Evolutionary conservation across 2,113 vertebrate species (phyloP).

Genomic region (Numida meleagris): DNA sequence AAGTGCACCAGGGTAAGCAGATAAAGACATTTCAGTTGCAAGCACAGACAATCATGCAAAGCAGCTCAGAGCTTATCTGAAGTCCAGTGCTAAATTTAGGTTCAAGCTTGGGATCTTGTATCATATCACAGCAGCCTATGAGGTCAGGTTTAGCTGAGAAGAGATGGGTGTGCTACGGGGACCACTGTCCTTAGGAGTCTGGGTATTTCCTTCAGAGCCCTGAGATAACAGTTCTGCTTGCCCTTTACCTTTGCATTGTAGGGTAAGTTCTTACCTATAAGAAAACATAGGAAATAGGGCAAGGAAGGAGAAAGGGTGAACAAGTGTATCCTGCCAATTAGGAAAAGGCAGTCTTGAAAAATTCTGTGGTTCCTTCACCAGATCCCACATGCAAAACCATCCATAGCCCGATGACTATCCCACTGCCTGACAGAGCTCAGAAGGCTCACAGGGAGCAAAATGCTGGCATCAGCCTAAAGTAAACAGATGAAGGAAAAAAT

Average conservation of each 20-base stretch:
- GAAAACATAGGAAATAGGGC: not conserved
- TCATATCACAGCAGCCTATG: accelerated
- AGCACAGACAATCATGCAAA: not conserved
- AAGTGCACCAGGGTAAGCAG: not conserved
- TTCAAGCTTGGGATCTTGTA: not conserved
- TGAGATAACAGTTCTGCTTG: not conserved
- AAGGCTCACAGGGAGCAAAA: not conserved
- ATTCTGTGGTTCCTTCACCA: not conserved
- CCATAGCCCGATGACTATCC: not conserved
- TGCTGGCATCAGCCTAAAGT: not conserved
- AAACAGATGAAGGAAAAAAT: not conserved
- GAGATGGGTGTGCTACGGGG: not conserved
- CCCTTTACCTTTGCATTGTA: not conserved
- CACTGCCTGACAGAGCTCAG: not conserved
- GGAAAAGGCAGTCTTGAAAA: not conserved
- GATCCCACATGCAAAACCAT: not conserved
- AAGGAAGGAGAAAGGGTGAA: not conserved
- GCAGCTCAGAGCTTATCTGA: not conserved
- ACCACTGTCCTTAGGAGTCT: not conserved
- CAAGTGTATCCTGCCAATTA: not conserved
- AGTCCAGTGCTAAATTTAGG: not conserved
- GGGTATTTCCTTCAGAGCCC: not conserved
- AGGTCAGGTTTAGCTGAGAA: not conserved
- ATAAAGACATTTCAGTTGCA: not conserved
- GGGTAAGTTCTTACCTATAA: not conserved